Evolutionary conservation across 2,113 vertebrate species (phyloP).

Genomic region (Apteryx owenii): DNA sequence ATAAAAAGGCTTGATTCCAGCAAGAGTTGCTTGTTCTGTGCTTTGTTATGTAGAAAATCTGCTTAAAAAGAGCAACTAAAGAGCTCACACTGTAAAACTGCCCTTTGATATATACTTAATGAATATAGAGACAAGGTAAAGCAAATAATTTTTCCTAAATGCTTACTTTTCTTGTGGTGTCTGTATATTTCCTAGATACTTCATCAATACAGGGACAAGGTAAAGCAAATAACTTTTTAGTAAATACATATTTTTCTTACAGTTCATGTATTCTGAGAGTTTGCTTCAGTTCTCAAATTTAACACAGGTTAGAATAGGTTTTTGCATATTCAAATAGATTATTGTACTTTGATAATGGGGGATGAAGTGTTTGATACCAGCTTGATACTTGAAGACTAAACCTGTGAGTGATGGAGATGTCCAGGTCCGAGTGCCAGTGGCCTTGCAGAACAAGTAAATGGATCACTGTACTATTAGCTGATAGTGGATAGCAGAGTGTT

Average conservation of each 20-base stretch:
- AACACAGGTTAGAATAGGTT: not conserved
- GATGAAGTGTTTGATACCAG: not conserved
- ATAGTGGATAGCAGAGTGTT: not conserved
- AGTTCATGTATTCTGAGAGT: not conserved
- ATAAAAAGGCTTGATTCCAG: not conserved
- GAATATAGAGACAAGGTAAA: not conserved
- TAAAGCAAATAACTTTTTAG: too few species aligned
- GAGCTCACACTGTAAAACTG: not conserved
- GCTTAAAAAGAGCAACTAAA: not conserved
- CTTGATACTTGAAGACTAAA: not conserved
- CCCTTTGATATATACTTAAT: not conserved
- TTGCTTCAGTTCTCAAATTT: not conserved
- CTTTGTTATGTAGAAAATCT: not conserved
- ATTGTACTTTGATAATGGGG: not conserved
- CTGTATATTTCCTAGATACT: not conserved
- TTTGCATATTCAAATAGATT: not conserved
- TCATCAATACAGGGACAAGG: too few species aligned
- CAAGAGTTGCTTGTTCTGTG: not conserved
- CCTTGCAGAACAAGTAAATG: not conserved
- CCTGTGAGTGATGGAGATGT: not conserved
- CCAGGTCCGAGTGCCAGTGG: not conserved
- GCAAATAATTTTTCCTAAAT: not conserved
- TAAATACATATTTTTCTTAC: too few species aligned
- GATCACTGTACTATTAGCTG: rapidly evolving
- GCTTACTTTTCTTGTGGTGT: not conserved